Evolutionary conservation across 2,797 vertebrate genomes (phyloP).

Genomic region (Girardinus metallicus): DNA sequence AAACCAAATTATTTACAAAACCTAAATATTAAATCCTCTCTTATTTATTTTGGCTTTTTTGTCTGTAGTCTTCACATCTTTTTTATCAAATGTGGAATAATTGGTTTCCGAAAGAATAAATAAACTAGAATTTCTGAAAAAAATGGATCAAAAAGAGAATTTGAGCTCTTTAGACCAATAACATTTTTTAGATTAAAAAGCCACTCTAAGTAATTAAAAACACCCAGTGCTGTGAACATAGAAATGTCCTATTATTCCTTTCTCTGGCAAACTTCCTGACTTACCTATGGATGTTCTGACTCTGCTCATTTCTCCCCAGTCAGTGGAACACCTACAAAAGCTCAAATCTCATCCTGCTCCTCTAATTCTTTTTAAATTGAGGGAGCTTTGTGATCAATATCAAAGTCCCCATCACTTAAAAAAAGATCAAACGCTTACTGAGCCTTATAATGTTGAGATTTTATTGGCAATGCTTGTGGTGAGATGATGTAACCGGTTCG

Average conservation of each 20-base stretch:
- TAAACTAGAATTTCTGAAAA: background rate
- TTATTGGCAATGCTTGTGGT: constrained; percentile 6
- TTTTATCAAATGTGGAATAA: constrained; percentile 6
- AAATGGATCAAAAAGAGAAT: background rate
- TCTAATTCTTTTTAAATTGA: constrained; percentile 16
- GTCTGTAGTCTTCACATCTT: background rate
- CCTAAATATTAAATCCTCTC: constrained; percentile 16
- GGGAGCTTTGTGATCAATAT: constrained; percentile 18
- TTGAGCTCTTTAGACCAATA: background rate
- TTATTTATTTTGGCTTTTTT: constrained; percentile 6
- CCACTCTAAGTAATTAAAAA: background rate
- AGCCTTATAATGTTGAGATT: constrained; percentile 17
- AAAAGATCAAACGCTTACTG: constrained; percentile 15
- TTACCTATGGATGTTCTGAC: background rate
- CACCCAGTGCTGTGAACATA: background rate
- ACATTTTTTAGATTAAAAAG: background rate
- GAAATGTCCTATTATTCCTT: background rate
- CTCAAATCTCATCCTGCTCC: constrained; percentile 5
- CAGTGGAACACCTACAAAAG: background rate
- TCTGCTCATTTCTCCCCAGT: constrained; percentile 10
- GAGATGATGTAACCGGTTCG: constrained; percentile 8
- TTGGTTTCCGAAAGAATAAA: constrained; percentile 11
- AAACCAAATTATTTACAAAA: constrained; percentile 27
- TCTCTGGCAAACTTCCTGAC: background rate
- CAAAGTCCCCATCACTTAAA: constrained; percentile 16